Evolutionary conservation across 2,888 invertebrate genomes (phyloP), one percentile per base, ranked within the genome.

Genomic region (Hermodice carunculata): DNA sequence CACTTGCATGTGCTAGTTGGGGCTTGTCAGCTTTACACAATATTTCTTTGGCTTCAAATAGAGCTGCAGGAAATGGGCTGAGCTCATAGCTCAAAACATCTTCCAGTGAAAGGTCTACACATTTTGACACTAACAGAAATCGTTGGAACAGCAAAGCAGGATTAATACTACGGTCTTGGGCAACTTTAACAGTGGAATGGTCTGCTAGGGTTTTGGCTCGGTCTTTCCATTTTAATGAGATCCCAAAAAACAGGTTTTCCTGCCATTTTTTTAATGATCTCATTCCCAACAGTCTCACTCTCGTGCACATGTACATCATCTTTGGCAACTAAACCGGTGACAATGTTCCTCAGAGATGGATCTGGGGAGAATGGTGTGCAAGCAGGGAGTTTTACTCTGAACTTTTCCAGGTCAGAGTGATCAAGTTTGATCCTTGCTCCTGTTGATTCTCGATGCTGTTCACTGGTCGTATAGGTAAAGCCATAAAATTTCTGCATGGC

Each of bases 401-500:
- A 52, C 52, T 60, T 46, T 42, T 40, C 48, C n/a, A 58, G 40
- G 60, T 65, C 65, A n/a, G 42, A 26, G 11, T 28, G 34, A 46
- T 69, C 65, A 37, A 65, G 28, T 24, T 59, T 54, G 31, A 64
- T 64, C 43, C 61, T 51, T 14, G 62, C 4, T 22, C 29, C 54
- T 26, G 63, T 64, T 29, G 46, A 11, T 6, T 64, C 65, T 43
- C 64, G 64, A 53, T 65, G 65, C 31, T 65, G 54, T 4, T 44
- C 42, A 54, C 22, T 40, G 11, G 51, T 64, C 28, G 58, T 29
- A 53, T 43, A 60, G 11, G 49, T 4, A 32, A 19, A 43, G 11
- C 60, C 54, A 29, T 28, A 43, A 44, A 70, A 66, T 17, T 54
- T 56, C 43, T 70, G 62, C 68, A 70, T 70, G 8, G 46, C 46